phyloP scores from a whole-genome alignment of 2,113 vertebrate species.

The Smithornis capensis region DNA sequence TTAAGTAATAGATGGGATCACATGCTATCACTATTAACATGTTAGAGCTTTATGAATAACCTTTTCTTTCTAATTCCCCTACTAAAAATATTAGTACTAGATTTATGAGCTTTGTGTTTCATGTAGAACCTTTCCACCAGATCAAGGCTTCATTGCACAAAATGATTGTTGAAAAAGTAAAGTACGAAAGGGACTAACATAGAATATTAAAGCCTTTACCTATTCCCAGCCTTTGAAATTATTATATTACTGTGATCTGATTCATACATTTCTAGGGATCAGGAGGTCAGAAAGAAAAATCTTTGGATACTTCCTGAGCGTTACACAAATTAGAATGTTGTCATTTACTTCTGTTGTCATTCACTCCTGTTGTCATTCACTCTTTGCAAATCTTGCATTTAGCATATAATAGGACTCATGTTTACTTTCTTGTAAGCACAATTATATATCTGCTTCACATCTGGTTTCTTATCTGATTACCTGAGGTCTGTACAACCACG shows the following conservation, averaged over 20 bases:
- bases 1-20: background rate
- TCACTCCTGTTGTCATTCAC: background rate
- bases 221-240: background rate
- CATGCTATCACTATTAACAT: background rate
- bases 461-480: background rate
- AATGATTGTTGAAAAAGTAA: background rate
- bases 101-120: background rate
- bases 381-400: background rate
- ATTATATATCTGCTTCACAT: background rate
- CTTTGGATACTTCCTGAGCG: background rate
- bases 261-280: background rate
- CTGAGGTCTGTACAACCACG: background rate
- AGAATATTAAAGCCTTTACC: background rate
- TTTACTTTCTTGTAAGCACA: background rate
- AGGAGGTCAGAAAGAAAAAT: background rate
- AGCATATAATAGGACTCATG: background rate
- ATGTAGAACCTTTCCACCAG: background rate
- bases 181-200: background rate
- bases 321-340: background rate
- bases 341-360: background rate
- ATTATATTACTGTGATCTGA: background rate
- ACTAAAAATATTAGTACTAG: background rate
- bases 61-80: background rate
- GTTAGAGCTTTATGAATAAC: background rate
- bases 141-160: background rate